A percentile compares a stretch with the other conserved stretches of the same genome.
phyloP scores from a whole-genome alignment of 2,797 vertebrate genomes.

The Iguana delicatissima region DNA sequence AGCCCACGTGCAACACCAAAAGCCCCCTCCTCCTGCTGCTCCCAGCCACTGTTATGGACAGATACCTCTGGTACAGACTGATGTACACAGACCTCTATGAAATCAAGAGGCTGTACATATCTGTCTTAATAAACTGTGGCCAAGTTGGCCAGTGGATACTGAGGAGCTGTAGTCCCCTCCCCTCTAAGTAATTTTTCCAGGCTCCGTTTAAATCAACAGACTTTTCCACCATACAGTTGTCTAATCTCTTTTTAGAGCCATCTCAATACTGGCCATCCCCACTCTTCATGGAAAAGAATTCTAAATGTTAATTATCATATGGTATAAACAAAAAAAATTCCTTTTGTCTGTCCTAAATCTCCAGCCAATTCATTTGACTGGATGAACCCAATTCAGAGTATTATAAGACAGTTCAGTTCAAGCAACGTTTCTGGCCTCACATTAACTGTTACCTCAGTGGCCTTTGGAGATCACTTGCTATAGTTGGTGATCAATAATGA shows the following conservation, averaged over 20 bases:
- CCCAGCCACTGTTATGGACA: too few species aligned
- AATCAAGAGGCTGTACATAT: background rate
- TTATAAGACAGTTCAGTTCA: background rate
- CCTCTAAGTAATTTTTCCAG: too few species aligned
- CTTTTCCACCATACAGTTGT: too few species aligned
- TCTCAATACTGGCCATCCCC: background rate
- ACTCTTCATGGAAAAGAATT: background rate
- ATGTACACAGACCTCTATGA: background rate
- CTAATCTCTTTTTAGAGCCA: background rate
- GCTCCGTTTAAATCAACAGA: too few species aligned
- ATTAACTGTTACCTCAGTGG: background rate
- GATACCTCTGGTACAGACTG: background rate
- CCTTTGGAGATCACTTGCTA: background rate
- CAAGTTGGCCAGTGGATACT: too few species aligned
- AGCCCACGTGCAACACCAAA: background rate
- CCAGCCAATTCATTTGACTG: background rate
- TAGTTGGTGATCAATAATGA: too few species aligned
- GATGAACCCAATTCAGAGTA: background rate
- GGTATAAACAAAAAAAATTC: background rate
- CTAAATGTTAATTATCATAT: background rate
- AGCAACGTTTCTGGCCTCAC: background rate
- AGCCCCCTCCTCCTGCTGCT: background rate
- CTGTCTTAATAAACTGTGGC: background rate
- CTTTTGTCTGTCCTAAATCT: background rate
- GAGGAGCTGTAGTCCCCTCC: too few species aligned